Evolutionary conservation across 2,797 vertebrate species (phyloP).

Genomic region (Harpagifer antarcticus): DNA sequence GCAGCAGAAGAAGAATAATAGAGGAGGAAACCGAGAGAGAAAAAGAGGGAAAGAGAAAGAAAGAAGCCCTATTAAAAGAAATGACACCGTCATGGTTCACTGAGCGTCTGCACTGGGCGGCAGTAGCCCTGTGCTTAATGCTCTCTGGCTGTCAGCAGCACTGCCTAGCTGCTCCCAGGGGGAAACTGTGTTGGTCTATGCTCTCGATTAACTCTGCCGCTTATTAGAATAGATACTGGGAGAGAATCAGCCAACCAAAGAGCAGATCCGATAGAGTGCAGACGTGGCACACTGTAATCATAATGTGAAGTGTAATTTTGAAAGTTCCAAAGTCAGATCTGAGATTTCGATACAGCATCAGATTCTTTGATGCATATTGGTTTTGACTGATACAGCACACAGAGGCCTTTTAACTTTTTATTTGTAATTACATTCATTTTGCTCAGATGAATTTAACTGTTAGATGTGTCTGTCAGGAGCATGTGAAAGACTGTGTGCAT

Average conservation of each 20-base stretch:
- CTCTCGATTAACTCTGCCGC: conserved; percentile 79
- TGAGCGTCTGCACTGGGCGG: conserved; percentile 70
- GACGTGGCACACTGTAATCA: conserved; percentile 54
- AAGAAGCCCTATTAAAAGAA: conserved; percentile 84
- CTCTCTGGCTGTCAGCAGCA: conserved; percentile 79
- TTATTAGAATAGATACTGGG: conserved; percentile 80
- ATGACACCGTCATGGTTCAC: conserved; percentile 83
- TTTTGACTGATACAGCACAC: conserved; percentile 40
- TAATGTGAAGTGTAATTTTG: conserved; percentile 64
- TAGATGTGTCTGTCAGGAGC: conserved; percentile 35
- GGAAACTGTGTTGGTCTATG: conserved; percentile 72
- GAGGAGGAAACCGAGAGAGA: conserved; percentile 44
- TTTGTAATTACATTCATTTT: conserved; percentile 57
- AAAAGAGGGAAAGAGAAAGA: conserved; percentile 57
- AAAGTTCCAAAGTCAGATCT: conserved; percentile 92
- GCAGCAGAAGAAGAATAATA: conserved; percentile 14
- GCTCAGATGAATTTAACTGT: conserved; percentile 36
- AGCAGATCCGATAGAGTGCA: conserved; percentile 61
- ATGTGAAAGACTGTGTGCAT: conserved; percentile 39
- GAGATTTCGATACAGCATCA: conserved; percentile 90
- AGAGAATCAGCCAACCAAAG: conserved; percentile 69
- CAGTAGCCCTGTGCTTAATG: conserved; percentile 78
- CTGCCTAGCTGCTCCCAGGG: conserved; percentile 74
- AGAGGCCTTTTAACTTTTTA: conserved; percentile 37
- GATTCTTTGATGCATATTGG: conserved; percentile 82